A percentile compares a stretch with the other conserved stretches of the same genome.
Evolutionary conservation across 2,888 invertebrate species (phyloP).

Genomic region (Pristionchus entomophagus): DNA sequence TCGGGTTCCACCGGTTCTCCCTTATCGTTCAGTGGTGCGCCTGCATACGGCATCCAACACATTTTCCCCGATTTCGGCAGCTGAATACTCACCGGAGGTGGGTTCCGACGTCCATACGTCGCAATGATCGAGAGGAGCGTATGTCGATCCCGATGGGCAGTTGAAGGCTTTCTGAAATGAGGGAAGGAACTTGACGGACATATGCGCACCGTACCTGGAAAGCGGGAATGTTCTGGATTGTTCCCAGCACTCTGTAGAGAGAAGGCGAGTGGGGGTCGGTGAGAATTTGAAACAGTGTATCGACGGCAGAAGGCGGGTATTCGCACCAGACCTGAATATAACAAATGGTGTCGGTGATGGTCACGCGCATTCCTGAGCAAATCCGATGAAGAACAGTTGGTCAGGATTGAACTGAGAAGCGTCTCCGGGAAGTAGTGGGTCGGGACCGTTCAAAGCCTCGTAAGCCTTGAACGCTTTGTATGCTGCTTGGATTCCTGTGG

Average conservation of each 20-base stretch:
- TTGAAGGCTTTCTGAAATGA: conserved; percentile 67
- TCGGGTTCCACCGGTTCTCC: conserved; percentile 49
- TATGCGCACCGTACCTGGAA: conserved; percentile 56
- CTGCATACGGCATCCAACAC: not conserved
- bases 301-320: conserved; percentile 52
- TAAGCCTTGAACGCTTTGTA: conserved; percentile 67
- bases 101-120: conserved; percentile 67
- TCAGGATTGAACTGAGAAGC: conserved; percentile 67
- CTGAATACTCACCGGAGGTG: conserved; percentile 14
- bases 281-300: conserved; percentile 60
- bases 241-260: conserved; percentile 68
- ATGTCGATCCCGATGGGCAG: conserved; percentile 64
- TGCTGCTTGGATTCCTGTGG: conserved; percentile 75
- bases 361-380: conserved; percentile 57
- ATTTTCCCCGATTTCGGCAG: not conserved
- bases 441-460: conserved; percentile 63
- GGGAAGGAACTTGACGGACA: not conserved
- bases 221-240: conserved; percentile 73
- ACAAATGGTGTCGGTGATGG: too few species aligned
- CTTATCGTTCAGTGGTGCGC: conserved; percentile 28
- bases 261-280: conserved; percentile 71
- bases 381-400: conserved; percentile 73
- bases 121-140: conserved; percentile 67
- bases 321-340: conserved; percentile 69
- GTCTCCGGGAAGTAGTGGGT: conserved; percentile 66